Evolutionary conservation across 2,797 vertebrate genomes (phyloP), one percentile per base, ranked within the genome.

Genomic region (Todus mexicanus): DNA sequence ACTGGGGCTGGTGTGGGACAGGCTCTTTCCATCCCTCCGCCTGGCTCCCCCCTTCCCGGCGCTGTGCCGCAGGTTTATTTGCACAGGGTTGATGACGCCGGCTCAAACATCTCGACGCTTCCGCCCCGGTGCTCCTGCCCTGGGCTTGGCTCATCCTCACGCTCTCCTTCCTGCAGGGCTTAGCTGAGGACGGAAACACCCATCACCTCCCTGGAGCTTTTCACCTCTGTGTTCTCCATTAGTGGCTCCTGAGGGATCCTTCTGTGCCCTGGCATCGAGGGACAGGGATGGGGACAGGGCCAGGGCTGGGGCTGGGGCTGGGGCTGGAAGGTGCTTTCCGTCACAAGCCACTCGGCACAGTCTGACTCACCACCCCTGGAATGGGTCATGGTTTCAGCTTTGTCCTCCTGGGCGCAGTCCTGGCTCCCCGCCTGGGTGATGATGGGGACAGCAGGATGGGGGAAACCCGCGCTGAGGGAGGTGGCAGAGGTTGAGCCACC

Each of bases 331-430:
- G 88, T 80, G 74, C 57, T 91, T 88, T 84, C 87, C 14, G 4
- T 82, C 53, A 72, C 45, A 60, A 73, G 16, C 47, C 18, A 21
- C 63, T 57, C 13, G 7, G 63, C 63, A 35, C 65, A 54, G 85
- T 57, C 79, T 96, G 93, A 95, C 57, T 95, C 95, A 93, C 23
- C 0, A 0, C 37, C 31, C 37, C 33, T 14, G 82, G 45, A 73
- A 77, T 88, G 79, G 95, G 73, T 93, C 95, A 94, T 31, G 88
- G 93, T 96, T 96, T 96, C 95, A 91, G 79, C 90, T 69, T 84
- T 11, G 14, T 53, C 45, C 70, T 95, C 73, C 42, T 0, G 72
- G 72, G 76, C 0, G 40, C 90, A 93, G 87, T 48, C 76, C 79
- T 17, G 18, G 37, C 48, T 94, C 61, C 57, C 45, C 1, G 3